Percentiles rank a stretch among this genome's conserved stretches.
phyloP scores from a whole-genome alignment of 2,113 vertebrate species.

The Eurystomus gularis region DNA sequence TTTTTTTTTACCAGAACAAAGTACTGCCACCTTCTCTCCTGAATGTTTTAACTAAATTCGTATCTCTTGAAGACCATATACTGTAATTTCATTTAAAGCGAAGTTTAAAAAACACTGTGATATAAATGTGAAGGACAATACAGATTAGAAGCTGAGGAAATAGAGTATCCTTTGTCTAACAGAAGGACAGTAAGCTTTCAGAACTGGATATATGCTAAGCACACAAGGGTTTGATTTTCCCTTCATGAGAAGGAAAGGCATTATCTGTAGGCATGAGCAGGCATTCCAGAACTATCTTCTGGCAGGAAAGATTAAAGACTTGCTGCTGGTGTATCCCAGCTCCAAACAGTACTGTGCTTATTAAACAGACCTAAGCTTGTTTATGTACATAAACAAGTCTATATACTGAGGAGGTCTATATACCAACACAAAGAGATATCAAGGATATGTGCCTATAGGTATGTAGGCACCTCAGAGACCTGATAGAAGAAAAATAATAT shows the following conservation, averaged over 20 bases:
- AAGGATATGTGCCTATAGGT: not conserved
- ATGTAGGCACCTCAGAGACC: not conserved
- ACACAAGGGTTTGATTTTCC: not conserved
- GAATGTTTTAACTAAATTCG: not conserved
- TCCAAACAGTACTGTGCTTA: not conserved
- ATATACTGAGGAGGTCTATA: not conserved
- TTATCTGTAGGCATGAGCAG: not conserved
- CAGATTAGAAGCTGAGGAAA: not conserved
- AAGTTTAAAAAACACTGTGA: not conserved
- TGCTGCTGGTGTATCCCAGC: fast-evolving
- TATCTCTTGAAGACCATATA: not conserved
- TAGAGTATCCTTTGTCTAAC: not conserved
- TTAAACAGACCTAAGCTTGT: not conserved
- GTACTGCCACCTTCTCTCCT: not conserved
- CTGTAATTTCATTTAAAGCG: not conserved
- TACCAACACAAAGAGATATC: not conserved
- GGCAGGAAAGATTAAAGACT: not conserved
- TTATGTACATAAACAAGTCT: not conserved
- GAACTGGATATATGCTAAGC: not conserved
- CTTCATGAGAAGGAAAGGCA: not conserved
- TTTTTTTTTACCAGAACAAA: not conserved
- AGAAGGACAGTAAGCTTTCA: not conserved
- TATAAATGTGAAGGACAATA: not conserved
- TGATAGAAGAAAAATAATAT: not conserved
- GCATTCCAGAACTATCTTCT: not conserved